Evolutionary conservation across 2,113 vertebrate genomes (phyloP).

Genomic region (Bubo scandiacus): DNA sequence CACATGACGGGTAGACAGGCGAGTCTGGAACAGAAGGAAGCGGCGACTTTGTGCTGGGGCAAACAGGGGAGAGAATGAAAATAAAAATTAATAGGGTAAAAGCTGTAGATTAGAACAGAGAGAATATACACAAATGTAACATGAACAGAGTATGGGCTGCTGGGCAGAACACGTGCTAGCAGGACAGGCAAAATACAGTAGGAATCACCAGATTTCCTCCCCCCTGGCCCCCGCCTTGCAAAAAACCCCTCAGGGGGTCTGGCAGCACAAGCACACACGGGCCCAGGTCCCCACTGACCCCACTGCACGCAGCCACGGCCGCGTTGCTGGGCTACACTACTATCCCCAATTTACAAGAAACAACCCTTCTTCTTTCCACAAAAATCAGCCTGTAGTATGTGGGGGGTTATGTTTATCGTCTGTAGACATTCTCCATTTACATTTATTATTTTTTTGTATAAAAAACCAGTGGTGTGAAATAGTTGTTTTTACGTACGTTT

Average conservation of each 20-base stretch:
- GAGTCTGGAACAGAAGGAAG: background rate
- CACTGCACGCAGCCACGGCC: background rate
- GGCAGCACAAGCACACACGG: background rate
- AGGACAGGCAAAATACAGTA: background rate
- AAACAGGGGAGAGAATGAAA: background rate
- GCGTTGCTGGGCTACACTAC: background rate
- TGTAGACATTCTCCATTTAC: background rate
- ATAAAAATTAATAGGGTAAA: background rate
- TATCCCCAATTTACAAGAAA: background rate
- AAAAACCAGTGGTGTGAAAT: accelerated
- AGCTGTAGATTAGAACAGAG: background rate
- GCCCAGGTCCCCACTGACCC: background rate
- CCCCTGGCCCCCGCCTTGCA: background rate
- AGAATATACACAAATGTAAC: accelerated
- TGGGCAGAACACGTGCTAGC: background rate
- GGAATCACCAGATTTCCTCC: background rate
- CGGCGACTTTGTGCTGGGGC: background rate
- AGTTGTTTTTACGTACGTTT: constrained; percentile 73
- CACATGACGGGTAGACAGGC: background rate
- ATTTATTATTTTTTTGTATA: too few relatives aligned
- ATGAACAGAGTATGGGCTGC: background rate
- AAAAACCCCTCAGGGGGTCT: background rate
- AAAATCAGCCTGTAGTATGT: accelerated
- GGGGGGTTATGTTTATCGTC: background rate
- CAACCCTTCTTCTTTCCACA: background rate